phyloP scores from a whole-genome alignment of 2,113 vertebrate species.

The Athene noctua region DNA sequence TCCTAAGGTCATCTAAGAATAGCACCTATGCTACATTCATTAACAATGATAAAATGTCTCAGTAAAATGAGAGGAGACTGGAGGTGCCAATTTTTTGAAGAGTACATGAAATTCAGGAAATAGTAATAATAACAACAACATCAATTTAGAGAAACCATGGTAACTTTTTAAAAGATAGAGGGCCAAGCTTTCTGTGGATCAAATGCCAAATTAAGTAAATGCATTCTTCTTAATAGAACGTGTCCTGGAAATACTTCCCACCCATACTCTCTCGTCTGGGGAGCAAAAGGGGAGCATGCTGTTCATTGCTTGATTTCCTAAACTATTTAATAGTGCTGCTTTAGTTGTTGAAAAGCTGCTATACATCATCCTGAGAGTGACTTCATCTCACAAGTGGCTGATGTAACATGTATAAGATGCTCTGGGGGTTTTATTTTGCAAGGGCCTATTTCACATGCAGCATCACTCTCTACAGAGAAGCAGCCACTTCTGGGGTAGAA shows the following conservation, averaged over 20 bases:
- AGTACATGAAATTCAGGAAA: not conserved
- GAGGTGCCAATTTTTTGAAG: not conserved
- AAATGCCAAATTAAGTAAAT: not conserved
- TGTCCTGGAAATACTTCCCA: not conserved
- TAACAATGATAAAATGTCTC: conserved; percentile 29
- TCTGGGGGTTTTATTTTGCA: not conserved
- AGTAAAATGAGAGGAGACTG: not conserved
- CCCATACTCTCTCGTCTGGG: not conserved
- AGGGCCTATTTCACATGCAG: not conserved
- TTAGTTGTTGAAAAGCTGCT: not conserved
- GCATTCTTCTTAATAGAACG: not conserved
- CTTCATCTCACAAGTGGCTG: not conserved
- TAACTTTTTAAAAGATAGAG: not conserved
- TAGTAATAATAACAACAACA: not conserved
- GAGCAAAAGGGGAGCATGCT: not conserved
- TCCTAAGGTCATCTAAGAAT: not conserved
- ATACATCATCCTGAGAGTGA: not conserved
- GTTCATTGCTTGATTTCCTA: not conserved
- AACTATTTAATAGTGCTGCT: not conserved
- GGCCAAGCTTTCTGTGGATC: not conserved
- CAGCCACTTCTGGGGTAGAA: not conserved
- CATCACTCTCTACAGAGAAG: not conserved
- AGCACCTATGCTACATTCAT: not conserved
- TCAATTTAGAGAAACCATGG: not conserved
- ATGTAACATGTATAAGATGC: not conserved